Percentiles rank a stretch among this genome's conserved stretches.
phyloP scores from a whole-genome alignment of 2,888 invertebrate species.

The Cryptocephalus moraei region DNA sequence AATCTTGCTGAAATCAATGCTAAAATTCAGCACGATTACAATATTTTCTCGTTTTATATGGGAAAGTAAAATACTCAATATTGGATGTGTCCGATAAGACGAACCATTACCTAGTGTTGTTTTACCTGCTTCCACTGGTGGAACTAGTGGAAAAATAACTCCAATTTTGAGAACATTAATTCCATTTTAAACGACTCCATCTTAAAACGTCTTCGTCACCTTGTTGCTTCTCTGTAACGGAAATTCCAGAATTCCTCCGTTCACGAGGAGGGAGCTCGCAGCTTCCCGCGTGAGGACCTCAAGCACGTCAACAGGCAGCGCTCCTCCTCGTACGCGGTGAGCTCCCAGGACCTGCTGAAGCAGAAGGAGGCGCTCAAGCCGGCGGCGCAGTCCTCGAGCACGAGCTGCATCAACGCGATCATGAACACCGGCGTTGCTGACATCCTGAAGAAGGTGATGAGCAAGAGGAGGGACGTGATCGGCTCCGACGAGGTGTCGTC shows the following conservation, averaged over 20 bases:
- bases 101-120: too few relatives aligned
- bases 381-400: constrained; percentile 26
- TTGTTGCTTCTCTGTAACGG: too few relatives aligned
- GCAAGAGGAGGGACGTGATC: constrained; percentile 32
- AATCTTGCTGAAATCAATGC: too few relatives aligned
- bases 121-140: too few relatives aligned
- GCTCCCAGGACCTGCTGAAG: constrained; percentile 27
- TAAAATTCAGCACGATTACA: too few relatives aligned
- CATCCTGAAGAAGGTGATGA: constrained; percentile 35
- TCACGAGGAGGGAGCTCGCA: background rate
- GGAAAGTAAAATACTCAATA: too few relatives aligned
- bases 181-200: too few relatives aligned
- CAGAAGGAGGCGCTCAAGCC: constrained; percentile 26
- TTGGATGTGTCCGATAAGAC: too few relatives aligned
- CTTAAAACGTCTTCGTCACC: too few relatives aligned
- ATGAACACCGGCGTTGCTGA: constrained; percentile 35
- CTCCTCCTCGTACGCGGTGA: constrained; percentile 28
- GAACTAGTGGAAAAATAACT: too few relatives aligned
- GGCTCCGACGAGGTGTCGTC: constrained; percentile 23
- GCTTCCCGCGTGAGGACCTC: constrained; percentile 22
- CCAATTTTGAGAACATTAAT: too few relatives aligned
- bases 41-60: too few relatives aligned
- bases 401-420: constrained; percentile 36
- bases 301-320: constrained; percentile 23
- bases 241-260: constrained; percentile 24